Evolutionary conservation across 1,140 invertebrate genomes (phyloP).

Genomic region (Panonychus citri): DNA sequence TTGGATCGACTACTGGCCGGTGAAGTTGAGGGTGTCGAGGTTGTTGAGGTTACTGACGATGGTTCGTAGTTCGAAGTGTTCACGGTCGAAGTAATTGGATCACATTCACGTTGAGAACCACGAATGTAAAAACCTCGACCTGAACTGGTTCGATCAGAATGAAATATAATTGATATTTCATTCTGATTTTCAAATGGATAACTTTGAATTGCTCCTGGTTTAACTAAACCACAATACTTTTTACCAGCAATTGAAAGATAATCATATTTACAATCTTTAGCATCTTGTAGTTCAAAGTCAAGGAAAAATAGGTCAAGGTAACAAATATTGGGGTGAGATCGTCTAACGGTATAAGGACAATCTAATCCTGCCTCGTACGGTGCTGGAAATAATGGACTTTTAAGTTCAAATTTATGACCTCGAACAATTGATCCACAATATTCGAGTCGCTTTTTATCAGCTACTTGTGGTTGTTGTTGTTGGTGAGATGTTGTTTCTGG

Average conservation of each 20-base stretch:
- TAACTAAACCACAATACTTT: slow-evolving; percentile 4
- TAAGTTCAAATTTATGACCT: slow-evolving; percentile 12
- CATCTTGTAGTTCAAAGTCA: slow-evolving; percentile 15
- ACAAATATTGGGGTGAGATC: slow-evolving; percentile 9
- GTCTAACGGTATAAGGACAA: slow-evolving; percentile 13
- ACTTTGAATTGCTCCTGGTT: not conserved
- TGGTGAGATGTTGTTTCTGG: not conserved
- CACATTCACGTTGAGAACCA: slow-evolving; percentile 12
- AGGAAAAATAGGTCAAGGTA: slow-evolving; percentile 12
- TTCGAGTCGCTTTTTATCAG: not conserved
- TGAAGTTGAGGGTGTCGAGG: not conserved
- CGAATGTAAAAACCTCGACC: slow-evolving; percentile 10
- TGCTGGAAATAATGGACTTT: slow-evolving; percentile 14
- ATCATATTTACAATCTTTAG: slow-evolving; percentile 9
- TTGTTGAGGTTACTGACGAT: not conserved
- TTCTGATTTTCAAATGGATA: slow-evolving; percentile 1
- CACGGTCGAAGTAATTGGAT: not conserved
- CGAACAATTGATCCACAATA: slow-evolving; percentile 8
- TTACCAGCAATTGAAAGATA: slow-evolving; percentile 10
- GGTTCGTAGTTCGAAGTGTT: not conserved
- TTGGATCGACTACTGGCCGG: not conserved
- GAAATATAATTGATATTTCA: slow-evolving; percentile 13
- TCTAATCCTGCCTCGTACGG: slow-evolving; percentile 12
- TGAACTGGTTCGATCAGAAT: not conserved
- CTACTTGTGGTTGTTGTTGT: not conserved